Base-by-base conservation (phyloP, 92 coral and sea anemone genomes). In the Micromussa lordhowensis region DNA sequence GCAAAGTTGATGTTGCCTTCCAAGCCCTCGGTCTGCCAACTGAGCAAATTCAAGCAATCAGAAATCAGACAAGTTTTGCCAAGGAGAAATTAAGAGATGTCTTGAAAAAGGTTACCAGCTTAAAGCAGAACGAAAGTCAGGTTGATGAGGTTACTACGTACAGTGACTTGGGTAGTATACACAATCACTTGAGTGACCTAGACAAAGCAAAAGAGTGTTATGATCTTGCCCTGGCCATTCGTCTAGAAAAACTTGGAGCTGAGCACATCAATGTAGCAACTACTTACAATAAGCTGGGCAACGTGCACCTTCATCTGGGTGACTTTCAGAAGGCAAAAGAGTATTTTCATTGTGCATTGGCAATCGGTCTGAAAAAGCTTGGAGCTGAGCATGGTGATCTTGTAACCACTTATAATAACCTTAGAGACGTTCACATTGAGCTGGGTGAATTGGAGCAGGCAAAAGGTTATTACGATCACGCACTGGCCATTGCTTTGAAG, bases 61-160 rank as follows among this genome's bases (percentile, higher is more conserved):
- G 35, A 57, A 90, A 40, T 26, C 90, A 90, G 82, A 90, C 31
- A 28, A 71, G 49, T 5, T 90, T 90, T n/a, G 38, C 73, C 6
- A 90, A 87, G 2, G 54, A 85, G 26, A 81, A 80, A 35, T 68
- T 90, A 26, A 55, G 48, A 2, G 38, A 79, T 9, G 28, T 88
- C 64, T 40, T 73, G 59, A 59, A 72, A 48, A 80, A 68, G 58
- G 57, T 72, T 13, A 84, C 70, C 1, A 79, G 85, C 28, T 68
- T 77, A 6, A 58, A 58, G 64, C 64, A 68, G 18, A 44, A 7
- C 51, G 10, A 44, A 44, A 7, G 0, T 44, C 11, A 44, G 12
- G 58, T 15, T 0, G 30, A 40, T 49, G 80, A n/a, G 5, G 61
- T 36, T 2, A 48, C 35, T 26, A 16, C 26, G 49, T 12, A 48